A percentile compares a stretch with the other conserved stretches of the same genome.
Conservation (phyloP, 2,888 invertebrate species). For the Polyommatus icarus region DNA sequence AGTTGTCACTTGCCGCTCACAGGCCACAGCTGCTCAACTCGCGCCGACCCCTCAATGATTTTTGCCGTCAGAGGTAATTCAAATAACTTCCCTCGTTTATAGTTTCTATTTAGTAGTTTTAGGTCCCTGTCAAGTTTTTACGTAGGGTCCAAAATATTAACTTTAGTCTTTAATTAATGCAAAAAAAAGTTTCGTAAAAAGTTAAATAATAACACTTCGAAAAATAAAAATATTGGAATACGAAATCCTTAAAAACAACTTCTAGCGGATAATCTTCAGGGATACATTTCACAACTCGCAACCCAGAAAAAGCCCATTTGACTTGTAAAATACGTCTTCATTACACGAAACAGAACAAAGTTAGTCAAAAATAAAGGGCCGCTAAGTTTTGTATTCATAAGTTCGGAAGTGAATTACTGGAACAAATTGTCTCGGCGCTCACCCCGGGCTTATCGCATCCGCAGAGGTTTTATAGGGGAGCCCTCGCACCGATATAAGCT, state of each 20-base stretch:
- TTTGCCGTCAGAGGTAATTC: too few relatives aligned
- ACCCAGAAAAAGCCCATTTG: constrained; percentile 45
- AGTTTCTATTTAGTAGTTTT: too few relatives aligned
- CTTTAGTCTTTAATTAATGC: too few relatives aligned
- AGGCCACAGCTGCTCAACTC: too few relatives aligned
- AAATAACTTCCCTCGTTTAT: too few relatives aligned
- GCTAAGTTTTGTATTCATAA: constrained; percentile 75
- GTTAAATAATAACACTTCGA: background rate
- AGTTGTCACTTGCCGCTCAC: too few relatives aligned
- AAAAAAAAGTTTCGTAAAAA: background rate
- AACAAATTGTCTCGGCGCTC: constrained; percentile 76
- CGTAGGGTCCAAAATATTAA: too few relatives aligned
- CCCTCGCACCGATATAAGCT: constrained; percentile 63
- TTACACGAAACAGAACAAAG: constrained; percentile 65
- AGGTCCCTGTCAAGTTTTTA: too few relatives aligned
- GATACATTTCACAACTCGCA: constrained; percentile 37
- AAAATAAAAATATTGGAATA: background rate
- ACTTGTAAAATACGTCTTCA: constrained; percentile 62
- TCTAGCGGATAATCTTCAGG: background rate
- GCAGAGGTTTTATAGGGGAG: constrained; percentile 69
- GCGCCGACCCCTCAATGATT: too few relatives aligned
- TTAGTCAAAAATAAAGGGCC: constrained; percentile 61
- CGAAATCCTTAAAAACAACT: background rate
- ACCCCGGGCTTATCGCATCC: constrained; percentile 60
- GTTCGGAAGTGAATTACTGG: constrained; percentile 75